These are phyloP conservation scores for Poeciliopsis gracilis DNA, from an alignment of 2,797 vertebrate species.

Conservation along the genomic window DNA sequence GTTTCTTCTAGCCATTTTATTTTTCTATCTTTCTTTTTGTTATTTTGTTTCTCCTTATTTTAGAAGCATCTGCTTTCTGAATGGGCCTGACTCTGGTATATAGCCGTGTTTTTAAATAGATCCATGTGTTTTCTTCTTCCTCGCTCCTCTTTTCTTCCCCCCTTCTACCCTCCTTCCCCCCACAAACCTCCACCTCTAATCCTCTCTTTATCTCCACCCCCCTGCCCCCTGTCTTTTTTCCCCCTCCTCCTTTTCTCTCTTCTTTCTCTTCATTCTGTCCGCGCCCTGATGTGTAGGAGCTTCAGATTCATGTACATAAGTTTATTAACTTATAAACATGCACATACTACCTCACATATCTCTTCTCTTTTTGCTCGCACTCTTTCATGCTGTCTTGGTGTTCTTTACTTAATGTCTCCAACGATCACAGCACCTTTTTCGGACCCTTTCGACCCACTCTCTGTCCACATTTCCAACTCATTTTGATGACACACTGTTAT, in stretches of 20 bases:
- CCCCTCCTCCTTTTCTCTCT: slow-evolving; percentile 62
- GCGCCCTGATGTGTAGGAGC: slow-evolving; percentile 81
- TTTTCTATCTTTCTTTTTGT: background rate
- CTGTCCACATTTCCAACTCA: slow-evolving; percentile 74
- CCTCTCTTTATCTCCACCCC: slow-evolving; percentile 68
- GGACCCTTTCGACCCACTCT: slow-evolving; percentile 61
- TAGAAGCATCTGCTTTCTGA: slow-evolving; percentile 70
- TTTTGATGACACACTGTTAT: slow-evolving; percentile 77
- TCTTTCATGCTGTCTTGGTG: slow-evolving; percentile 79
- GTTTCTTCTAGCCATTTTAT: slow-evolving; percentile 40
- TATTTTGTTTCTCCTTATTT: slow-evolving; percentile 41
- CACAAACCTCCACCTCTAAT: slow-evolving; percentile 62
- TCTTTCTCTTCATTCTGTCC: slow-evolving; percentile 78
- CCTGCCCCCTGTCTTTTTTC: slow-evolving; percentile 31
- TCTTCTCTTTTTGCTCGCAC: slow-evolving; percentile 76
- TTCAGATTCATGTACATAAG: slow-evolving; percentile 83
- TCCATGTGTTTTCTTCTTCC: slow-evolving; percentile 81
- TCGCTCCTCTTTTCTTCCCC: slow-evolving; percentile 70
- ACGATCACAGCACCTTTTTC: slow-evolving; percentile 75
- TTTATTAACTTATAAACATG: slow-evolving; percentile 82
- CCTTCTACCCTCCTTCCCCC: slow-evolving; percentile 60
- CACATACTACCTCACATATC: slow-evolving; percentile 80
- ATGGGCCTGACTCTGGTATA: slow-evolving; percentile 78
- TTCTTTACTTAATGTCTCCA: slow-evolving; percentile 75
- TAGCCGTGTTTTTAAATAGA: slow-evolving; percentile 81